These are phyloP conservation scores for Strigamia maritima DNA, from an alignment of 2,888 invertebrate genomes.

Conservation along the genomic window DNA sequence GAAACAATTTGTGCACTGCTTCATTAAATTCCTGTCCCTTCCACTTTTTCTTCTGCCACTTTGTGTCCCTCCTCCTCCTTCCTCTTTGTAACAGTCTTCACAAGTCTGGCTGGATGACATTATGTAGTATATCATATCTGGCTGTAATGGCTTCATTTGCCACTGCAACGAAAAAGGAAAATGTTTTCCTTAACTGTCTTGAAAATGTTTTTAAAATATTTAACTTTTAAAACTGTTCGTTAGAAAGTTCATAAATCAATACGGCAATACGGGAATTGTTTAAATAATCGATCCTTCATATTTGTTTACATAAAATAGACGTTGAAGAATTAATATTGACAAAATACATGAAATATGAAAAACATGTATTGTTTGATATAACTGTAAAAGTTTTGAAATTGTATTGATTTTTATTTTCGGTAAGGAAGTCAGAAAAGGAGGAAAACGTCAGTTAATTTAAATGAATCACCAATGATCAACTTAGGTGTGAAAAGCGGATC, in stretches of 20 bases:
- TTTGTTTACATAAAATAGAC: too few relatives aligned
- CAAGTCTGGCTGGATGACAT: background rate
- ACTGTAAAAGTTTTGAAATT: background rate
- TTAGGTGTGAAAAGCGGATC: constrained; percentile 30
- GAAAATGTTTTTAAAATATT: background rate
- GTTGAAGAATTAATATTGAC: too few relatives aligned
- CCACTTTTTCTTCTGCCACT: constrained; percentile 20
- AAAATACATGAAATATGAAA: too few relatives aligned
- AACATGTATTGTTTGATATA: too few relatives aligned
- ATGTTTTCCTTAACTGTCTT: background rate
- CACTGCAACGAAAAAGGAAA: background rate
- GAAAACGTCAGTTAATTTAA: constrained; percentile 23
- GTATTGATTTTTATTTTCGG: constrained; percentile 6
- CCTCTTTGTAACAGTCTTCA: background rate
- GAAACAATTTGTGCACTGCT: constrained; percentile 34
- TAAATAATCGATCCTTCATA: too few relatives aligned
- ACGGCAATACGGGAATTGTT: too few relatives aligned
- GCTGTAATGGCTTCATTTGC: constrained; percentile 8
- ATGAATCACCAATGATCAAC: constrained; percentile 25
- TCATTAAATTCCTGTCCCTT: constrained; percentile 34
- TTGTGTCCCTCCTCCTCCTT: background rate
- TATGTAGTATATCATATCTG: constrained; percentile 21
- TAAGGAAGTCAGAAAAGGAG: background rate
- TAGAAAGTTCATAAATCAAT: too few relatives aligned
- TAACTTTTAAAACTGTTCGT: background rate